phyloP scores from a whole-genome alignment of 2,113 vertebrate genomes.

The Ptilonorhynchus violaceus region DNA sequence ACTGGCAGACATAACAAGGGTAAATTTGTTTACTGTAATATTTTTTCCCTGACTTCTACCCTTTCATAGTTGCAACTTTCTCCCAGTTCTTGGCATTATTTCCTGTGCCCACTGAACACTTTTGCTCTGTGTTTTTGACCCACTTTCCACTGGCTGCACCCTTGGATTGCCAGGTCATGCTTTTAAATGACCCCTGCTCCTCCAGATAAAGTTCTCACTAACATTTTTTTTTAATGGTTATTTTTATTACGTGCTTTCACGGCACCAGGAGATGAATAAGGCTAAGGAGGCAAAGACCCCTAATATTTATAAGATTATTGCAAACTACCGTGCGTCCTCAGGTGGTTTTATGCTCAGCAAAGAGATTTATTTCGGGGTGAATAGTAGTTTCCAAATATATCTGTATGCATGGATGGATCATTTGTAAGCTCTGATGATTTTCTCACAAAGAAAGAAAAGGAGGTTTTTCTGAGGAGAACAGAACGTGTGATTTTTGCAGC shows the following conservation, averaged over 20 bases:
- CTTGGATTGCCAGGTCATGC: not conserved
- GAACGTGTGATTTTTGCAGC: not conserved
- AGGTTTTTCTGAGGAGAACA: not conserved
- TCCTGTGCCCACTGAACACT: not conserved
- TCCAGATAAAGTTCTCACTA: not conserved
- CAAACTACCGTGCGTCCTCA: not conserved
- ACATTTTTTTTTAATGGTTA: not conserved
- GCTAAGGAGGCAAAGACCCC: not conserved
- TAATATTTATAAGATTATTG: not conserved
- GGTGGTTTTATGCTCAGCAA: not conserved
- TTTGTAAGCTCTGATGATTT: not conserved
- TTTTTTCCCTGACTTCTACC: not conserved
- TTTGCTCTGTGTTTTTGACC: not conserved
- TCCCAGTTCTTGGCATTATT: not conserved
- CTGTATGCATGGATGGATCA: not conserved
- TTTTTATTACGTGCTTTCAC: not conserved
- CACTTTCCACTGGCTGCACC: not conserved
- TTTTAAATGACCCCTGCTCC: not conserved
- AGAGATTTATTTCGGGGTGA: not conserved
- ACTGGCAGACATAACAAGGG: not conserved
- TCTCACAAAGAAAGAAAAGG: not conserved
- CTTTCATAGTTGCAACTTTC: not conserved
- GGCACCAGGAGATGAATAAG: not conserved
- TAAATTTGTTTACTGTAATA: not conserved
- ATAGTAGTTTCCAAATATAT: not conserved